phyloP scores from a whole-genome alignment of 1,140 invertebrate genomes.

The Drosophila nebulosa region DNA sequence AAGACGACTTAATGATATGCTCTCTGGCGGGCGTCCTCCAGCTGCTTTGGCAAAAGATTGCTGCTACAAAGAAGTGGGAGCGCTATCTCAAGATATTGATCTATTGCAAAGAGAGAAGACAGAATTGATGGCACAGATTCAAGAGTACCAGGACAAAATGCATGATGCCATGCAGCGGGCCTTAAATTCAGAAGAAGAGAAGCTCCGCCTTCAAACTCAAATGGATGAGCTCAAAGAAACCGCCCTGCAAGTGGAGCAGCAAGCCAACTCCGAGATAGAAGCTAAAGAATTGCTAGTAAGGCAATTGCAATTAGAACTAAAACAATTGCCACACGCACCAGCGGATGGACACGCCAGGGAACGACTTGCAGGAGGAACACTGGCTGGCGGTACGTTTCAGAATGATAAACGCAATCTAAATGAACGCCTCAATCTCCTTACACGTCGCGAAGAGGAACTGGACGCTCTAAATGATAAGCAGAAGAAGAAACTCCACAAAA shows the following conservation, averaged over 20 bases:
- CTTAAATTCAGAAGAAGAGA: constrained; percentile 84
- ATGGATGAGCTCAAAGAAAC: constrained; percentile 84
- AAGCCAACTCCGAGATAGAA: constrained; percentile 80
- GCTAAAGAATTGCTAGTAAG: constrained; percentile 59
- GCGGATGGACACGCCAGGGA: constrained; percentile 10
- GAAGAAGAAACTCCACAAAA: constrained; percentile 55
- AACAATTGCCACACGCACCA: constrained; percentile 6
- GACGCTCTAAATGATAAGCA: constrained; percentile 57
- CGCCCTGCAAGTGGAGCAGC: constrained; percentile 84
- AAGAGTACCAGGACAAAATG: constrained; percentile 84
- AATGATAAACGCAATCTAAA: constrained; percentile 58
- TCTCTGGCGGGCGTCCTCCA: constrained; percentile 83
- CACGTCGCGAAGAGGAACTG: constrained; percentile 58
- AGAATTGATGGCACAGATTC: constrained; percentile 83
- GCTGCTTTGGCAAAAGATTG: constrained; percentile 83
- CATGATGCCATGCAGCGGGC: constrained; percentile 86
- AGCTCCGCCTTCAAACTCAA: constrained; percentile 84
- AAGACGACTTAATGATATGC: constrained; percentile 82
- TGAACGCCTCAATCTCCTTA: constrained; percentile 59
- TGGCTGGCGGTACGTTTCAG: background rate
- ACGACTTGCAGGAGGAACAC: background rate
- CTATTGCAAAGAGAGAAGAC: constrained; percentile 82
- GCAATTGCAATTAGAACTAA: constrained; percentile 40
- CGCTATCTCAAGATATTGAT: constrained; percentile 81
- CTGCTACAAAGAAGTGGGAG: constrained; percentile 82